Evolutionary conservation across 2,797 vertebrate genomes (phyloP), one percentile per base, ranked within the genome.

Genomic region (Cyprinella venusta): DNA sequence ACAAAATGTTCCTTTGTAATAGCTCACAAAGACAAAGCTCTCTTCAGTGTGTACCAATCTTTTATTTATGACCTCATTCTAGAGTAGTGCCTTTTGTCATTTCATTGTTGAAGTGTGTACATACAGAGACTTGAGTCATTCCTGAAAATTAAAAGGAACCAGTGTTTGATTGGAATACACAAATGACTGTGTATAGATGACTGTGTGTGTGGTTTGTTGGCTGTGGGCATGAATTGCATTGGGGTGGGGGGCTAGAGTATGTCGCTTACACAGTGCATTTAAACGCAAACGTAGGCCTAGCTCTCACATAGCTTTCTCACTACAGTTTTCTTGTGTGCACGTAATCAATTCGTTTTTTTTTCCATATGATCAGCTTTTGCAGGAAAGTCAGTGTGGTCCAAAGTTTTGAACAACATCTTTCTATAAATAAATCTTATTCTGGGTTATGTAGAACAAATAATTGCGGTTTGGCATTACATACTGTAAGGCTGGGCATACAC

Each of bases 61-160:
- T 40, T 83, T 79, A 86, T 76, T 74, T 70, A 86, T 76, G 65
- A 76, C 68, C 56, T 84, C 78, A 56, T 76, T 79, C 59, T 65
- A 68, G 63, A 68, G 72, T 67, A 76, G 15, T 64, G 33, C 52
- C 52, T 80, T 80, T 80, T 79, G 54, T 78, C 42, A 78, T 77
- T 48, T 74, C 56, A 36, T 72, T 79, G 77, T 68, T 54, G 48
- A 50, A 79, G 64, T 65, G 76, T 65, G 77, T 79, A 52, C 45
- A 79, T 65, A 79, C 77, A 77, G 56, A 63, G 38, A 26, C 56
- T 79, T 24, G 45, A 79, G 77, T 68, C 77, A 79, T 52, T 50
- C 63, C 77, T 79, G 48, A 52, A 52, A 65, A 79, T 79, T 52
- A 79, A 79, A 79, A 67, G 77, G 45, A 61, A 67, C 77, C 77